Conservation (phyloP, 2,113 vertebrate species). For the Corynorhinus townsendii region DNA sequence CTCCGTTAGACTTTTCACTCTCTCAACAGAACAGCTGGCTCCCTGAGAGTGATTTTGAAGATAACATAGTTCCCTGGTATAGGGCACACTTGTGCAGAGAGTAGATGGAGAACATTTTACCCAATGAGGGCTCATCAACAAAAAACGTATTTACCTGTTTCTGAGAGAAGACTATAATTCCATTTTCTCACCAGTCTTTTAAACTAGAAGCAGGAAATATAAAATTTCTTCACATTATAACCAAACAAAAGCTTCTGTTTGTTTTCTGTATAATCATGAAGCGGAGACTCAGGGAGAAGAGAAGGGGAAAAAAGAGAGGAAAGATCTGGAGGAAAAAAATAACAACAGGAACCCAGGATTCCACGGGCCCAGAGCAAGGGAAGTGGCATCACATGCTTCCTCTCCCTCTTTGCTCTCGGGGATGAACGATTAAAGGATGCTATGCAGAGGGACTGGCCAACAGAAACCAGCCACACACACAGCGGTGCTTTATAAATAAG, state of each 20-base stretch:
- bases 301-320: background rate
- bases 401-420: background rate
- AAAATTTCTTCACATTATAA: constrained; percentile 38
- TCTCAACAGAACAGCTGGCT: background rate
- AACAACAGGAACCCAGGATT: background rate
- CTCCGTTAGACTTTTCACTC: background rate
- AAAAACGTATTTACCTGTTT: constrained; percentile 22
- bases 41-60: background rate
- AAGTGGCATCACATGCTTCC: accelerated
- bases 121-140: background rate
- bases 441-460: background rate
- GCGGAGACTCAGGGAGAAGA: background rate
- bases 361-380: accelerated
- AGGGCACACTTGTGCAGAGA: background rate
- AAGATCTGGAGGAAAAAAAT: background rate
- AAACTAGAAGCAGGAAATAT: constrained; percentile 19
- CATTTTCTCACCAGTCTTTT: background rate
- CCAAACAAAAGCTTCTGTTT: constrained; percentile 44
- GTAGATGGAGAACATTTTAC: background rate
- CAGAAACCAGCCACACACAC: too few species aligned
- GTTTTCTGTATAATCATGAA: constrained; percentile 6
- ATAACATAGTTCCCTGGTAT: background rate
- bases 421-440: background rate
- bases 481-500: background rate
- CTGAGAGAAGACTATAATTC: background rate